These are phyloP conservation scores for Eurytemora carolleeae DNA, from an alignment of 1,140 invertebrate species.

Conservation along the genomic window DNA sequence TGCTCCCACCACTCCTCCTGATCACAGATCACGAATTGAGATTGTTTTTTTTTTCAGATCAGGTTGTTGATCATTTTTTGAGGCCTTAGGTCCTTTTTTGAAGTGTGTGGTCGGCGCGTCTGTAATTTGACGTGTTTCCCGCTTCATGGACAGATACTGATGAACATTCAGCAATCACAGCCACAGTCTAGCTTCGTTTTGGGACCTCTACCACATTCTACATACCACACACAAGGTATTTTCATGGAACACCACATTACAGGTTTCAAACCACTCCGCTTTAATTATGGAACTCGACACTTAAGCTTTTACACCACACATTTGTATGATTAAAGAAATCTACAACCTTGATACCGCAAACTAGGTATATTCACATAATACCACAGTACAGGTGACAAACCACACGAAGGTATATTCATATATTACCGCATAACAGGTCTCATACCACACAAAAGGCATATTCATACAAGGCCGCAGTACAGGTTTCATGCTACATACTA, in stretches of 20 bases:
- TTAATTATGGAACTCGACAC: background rate
- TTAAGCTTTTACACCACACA: background rate
- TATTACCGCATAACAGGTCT: too few species aligned
- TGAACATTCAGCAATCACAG: constrained; percentile 40
- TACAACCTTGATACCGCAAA: background rate
- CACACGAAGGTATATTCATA: background rate
- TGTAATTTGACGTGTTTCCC: too few species aligned
- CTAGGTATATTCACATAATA: background rate
- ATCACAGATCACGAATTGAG: too few species aligned
- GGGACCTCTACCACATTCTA: background rate
- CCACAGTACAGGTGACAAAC: background rate
- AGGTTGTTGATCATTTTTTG: too few species aligned
- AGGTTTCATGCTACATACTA: too few species aligned
- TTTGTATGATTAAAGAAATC: background rate
- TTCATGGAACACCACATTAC: constrained; percentile 16
- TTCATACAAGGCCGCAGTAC: too few species aligned
- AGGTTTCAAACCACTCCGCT: constrained; percentile 10
- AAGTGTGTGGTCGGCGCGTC: too few species aligned
- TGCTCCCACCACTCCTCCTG: too few species aligned
- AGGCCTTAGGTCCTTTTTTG: too few species aligned
- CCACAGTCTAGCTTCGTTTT: background rate
- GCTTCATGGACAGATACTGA: too few species aligned
- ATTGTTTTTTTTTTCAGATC: too few species aligned
- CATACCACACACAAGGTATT: constrained; percentile 13
- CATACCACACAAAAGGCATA: too few species aligned